Percentiles rank a stretch among this genome's conserved stretches.
phyloP scores from a whole-genome alignment of 2,888 invertebrate species.

The Sinohyriopsis cumingii region DNA sequence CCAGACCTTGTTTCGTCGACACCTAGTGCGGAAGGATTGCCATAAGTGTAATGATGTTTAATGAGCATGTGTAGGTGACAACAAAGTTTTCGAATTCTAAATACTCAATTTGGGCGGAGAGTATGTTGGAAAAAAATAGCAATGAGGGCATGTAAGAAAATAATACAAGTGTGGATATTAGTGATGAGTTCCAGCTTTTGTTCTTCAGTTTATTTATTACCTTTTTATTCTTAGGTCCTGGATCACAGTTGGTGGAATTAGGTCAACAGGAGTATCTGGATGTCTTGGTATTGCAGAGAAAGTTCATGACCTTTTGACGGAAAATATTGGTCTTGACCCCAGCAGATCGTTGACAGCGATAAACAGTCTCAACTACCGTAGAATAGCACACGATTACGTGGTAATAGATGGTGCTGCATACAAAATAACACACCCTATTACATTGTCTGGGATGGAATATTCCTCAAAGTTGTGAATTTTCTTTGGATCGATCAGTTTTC shows the following conservation, averaged over 20 bases:
- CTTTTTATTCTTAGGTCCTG: constrained; percentile 34
- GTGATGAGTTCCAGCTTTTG: neutral
- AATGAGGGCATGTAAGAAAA: neutral
- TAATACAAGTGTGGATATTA: neutral
- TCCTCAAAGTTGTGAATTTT: too few relatives aligned
- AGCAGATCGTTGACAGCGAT: constrained; percentile 2
- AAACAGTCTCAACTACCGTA: neutral
- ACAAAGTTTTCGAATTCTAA: too few relatives aligned
- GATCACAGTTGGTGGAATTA: constrained; percentile 61
- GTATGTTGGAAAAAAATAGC: too few relatives aligned
- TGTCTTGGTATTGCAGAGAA: constrained; percentile 55
- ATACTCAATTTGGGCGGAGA: too few relatives aligned
- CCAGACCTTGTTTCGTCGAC: too few relatives aligned
- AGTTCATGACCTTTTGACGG: constrained; percentile 31
- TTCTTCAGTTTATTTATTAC: neutral
- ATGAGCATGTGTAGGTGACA: too few relatives aligned
- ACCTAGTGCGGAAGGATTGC: too few relatives aligned
- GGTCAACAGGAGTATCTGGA: constrained; percentile 62
- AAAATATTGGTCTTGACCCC: constrained; percentile 39
- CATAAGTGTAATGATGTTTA: too few relatives aligned
- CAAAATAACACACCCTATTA: constrained; percentile 49
- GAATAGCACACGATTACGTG: neutral
- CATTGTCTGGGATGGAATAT: constrained; percentile 26
- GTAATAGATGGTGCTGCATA: constrained; percentile 37
- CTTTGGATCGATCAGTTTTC: too few relatives aligned